phyloP scores from a whole-genome alignment of 2,888 invertebrate genomes.

The Tipula lateralis region DNA sequence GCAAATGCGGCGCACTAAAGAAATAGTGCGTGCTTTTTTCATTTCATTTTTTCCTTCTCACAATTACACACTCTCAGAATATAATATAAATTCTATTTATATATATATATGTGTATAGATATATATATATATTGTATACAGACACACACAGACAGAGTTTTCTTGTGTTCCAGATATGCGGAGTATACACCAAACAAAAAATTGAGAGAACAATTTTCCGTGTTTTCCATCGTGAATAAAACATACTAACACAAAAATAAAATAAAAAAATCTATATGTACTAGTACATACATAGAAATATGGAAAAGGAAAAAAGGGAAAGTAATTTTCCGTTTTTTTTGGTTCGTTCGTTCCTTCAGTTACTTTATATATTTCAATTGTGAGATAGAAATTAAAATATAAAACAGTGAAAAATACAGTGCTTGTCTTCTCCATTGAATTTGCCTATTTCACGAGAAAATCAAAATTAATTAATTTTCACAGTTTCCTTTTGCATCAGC shows the following conservation, averaged over 20 bases:
- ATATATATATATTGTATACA: too few relatives aligned
- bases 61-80: conserved; percentile 2
- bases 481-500: background rate
- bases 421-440: background rate
- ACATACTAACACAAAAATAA: background rate
- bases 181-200: background rate
- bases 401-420: background rate
- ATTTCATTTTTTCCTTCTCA: conserved; percentile 21
- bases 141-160: background rate
- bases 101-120: too few relatives aligned
- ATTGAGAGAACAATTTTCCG: background rate
- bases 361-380: background rate
- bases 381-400: background rate
- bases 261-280: background rate
- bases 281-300: background rate
- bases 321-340: background rate
- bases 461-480: conserved; percentile 19
- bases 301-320: background rate
- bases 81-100: background rate
- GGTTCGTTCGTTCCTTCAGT: background rate
- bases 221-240: background rate
- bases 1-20: conserved; percentile 26
- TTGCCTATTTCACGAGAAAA: background rate
- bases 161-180: background rate
- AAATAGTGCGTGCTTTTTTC: conserved; percentile 27